Conservation (phyloP, 2,888 invertebrate species). For the Argynnis bischoffii region DNA sequence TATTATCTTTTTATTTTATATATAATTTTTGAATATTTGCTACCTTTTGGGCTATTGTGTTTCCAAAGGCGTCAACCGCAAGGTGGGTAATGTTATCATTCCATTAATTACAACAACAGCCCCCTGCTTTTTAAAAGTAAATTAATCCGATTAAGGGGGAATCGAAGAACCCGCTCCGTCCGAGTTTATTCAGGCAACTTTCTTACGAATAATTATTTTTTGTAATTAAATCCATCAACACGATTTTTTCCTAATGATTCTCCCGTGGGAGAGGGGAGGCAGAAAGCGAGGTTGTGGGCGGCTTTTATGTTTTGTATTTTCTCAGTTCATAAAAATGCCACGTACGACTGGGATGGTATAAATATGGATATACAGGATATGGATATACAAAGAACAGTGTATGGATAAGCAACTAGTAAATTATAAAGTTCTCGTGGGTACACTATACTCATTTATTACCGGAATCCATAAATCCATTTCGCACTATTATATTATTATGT, state of each 20-base stretch:
- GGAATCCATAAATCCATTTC: too few species aligned
- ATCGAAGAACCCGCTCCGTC: constrained; percentile 80
- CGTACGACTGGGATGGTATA: constrained; percentile 41
- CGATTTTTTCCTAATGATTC: constrained; percentile 83
- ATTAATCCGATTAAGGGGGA: constrained; percentile 82
- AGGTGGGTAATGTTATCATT: constrained; percentile 82
- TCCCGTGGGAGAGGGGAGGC: constrained; percentile 67
- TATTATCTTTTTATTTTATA: constrained; percentile 32
- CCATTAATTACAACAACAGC: constrained; percentile 81
- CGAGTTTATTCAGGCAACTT: constrained; percentile 81
- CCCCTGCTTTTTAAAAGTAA: constrained; percentile 81
- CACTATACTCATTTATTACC: not conserved
- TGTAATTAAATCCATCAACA: constrained; percentile 83
- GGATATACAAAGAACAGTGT: constrained; percentile 8
- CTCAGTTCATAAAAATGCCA: constrained; percentile 45
- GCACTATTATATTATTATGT: too few species aligned
- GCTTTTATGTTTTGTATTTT: constrained; percentile 58
- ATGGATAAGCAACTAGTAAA: not conserved
- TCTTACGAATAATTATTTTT: constrained; percentile 82
- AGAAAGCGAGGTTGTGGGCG: constrained; percentile 49
- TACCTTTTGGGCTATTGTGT: constrained; percentile 53
- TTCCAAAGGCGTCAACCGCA: constrained; percentile 69
- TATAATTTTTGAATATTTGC: constrained; percentile 42
- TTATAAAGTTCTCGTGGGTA: not conserved
- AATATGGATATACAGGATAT: too few species aligned